Conservation (phyloP, 2,113 vertebrate genomes). For the Prinia subflava region DNA sequence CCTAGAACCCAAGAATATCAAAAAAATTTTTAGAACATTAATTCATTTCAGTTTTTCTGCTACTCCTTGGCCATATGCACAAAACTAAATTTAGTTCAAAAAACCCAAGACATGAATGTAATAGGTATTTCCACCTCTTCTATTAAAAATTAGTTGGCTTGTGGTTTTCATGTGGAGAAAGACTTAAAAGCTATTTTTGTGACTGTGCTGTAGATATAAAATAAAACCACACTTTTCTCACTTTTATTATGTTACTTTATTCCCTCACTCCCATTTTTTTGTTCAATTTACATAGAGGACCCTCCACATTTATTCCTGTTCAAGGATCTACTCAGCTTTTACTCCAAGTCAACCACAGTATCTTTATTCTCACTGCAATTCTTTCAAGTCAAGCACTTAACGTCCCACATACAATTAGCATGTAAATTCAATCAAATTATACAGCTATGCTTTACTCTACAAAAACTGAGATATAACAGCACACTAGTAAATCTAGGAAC, state of each 20-base stretch:
- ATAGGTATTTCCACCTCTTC: neutral
- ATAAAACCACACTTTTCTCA: conserved; percentile 1
- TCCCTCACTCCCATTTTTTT: neutral
- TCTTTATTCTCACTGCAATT: conserved; percentile 44
- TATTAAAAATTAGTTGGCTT: neutral
- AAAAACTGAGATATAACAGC: conserved; percentile 7
- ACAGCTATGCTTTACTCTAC: conserved; percentile 15
- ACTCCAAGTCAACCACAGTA: conserved; percentile 5
- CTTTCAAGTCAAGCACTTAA: conserved; percentile 12
- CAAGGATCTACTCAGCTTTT: neutral
- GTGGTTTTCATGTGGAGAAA: neutral
- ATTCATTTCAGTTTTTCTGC: neutral
- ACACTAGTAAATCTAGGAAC: neutral
- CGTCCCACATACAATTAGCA: neutral
- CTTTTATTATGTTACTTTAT: conserved; percentile 14
- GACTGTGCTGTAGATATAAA: neutral
- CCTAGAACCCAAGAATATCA: neutral
- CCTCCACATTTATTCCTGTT: neutral
- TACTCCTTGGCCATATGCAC: neutral
- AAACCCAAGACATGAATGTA: neutral
- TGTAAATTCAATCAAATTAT: neutral
- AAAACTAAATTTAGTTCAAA: neutral
- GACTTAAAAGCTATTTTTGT: neutral
- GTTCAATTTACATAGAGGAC: conserved; percentile 1
- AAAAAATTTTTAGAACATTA: neutral